These are phyloP conservation scores for Sepiola atlantica DNA, from an alignment of 2,888 invertebrate genomes.

Conservation along the genomic window DNA sequence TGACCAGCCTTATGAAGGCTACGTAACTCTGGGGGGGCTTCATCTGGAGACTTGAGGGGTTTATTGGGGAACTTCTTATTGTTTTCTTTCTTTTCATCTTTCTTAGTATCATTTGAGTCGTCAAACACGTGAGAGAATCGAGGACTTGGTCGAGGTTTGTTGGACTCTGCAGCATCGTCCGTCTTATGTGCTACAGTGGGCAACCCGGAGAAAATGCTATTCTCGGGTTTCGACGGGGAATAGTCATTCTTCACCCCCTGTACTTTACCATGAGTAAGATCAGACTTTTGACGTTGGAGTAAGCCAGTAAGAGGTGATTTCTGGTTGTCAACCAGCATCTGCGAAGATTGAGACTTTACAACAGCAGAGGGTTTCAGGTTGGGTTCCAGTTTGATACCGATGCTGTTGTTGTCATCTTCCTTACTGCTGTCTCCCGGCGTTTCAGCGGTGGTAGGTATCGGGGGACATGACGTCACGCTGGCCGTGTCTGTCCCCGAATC, in stretches of 20 bases:
- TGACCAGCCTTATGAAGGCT: constrained; percentile 41
- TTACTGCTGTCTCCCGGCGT: constrained; percentile 48
- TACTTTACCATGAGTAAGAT: constrained; percentile 65
- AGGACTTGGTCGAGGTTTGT: constrained; percentile 67
- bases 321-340: constrained; percentile 64
- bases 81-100: constrained; percentile 44
- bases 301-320: constrained; percentile 66
- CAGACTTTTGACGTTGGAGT: constrained; percentile 69
- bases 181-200: constrained; percentile 33
- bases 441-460: constrained; percentile 51
- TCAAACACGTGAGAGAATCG: constrained; percentile 66
- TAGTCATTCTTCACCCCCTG: constrained; percentile 51
- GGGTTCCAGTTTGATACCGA: constrained; percentile 66
- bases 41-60: constrained; percentile 51
- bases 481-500: constrained; percentile 70
- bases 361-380: constrained; percentile 71
- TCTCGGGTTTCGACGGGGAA: constrained; percentile 50
- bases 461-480: constrained; percentile 66
- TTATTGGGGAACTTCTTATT: constrained; percentile 40
- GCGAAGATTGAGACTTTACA: constrained; percentile 71
- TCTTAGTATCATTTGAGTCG: constrained; percentile 59
- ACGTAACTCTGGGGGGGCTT: constrained; percentile 47
- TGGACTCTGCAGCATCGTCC: constrained; percentile 47
- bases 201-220: constrained; percentile 46
- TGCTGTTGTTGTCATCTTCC: constrained; percentile 55